phyloP scores from a whole-genome alignment of 2,113 vertebrate species.

The Rissa tridactyla region DNA sequence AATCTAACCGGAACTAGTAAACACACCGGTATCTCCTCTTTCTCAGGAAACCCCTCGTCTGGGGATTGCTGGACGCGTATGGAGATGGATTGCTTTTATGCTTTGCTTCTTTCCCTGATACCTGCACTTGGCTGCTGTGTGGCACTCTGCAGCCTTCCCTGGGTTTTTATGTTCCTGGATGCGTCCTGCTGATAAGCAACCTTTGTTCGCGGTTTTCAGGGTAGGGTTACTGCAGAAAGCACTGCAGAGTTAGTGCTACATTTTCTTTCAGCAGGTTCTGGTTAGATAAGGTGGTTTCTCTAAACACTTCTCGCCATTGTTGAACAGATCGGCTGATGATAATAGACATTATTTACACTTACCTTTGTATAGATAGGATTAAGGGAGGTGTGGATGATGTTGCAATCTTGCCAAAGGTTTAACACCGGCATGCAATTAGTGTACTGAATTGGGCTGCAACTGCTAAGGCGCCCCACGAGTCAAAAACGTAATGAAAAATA shows the following conservation, averaged over 20 bases:
- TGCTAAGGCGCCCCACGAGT: neutral
- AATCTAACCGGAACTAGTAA: neutral
- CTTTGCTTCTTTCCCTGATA: neutral
- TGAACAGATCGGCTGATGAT: neutral
- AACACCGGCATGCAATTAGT: neutral
- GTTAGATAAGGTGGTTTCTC: neutral
- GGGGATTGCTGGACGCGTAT: fast-evolving
- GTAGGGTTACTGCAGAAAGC: neutral
- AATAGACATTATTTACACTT: neutral
- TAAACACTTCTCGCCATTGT: neutral
- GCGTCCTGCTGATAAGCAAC: neutral
- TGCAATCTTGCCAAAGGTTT: neutral
- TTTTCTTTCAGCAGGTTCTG: neutral
- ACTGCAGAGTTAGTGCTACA: neutral
- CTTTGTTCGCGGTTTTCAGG: neutral
- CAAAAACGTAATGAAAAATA: neutral
- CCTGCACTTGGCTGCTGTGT: neutral
- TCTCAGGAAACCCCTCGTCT: neutral
- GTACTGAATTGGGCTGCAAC: neutral
- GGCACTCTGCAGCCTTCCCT: neutral
- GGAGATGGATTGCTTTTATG: neutral
- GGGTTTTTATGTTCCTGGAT: neutral
- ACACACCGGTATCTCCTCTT: neutral
- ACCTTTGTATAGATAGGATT: neutral
- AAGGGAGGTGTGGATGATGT: neutral